phyloP scores from a whole-genome alignment of 2,113 vertebrate genomes.

The Meriones unguiculatus region DNA sequence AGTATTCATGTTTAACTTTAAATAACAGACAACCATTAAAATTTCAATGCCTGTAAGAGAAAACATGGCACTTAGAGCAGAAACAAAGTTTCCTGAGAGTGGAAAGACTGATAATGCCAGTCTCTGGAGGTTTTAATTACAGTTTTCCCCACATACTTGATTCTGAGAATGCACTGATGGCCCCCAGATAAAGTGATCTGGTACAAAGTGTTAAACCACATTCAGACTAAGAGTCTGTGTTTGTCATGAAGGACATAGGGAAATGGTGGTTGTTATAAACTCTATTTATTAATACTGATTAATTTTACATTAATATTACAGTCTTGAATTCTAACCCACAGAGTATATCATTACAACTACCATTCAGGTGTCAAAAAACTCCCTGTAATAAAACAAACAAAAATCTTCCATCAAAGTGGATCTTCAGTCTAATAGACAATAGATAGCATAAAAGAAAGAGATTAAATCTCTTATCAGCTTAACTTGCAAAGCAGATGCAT shows the following conservation, averaged over 20 bases:
- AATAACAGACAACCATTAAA: slow-evolving; percentile 49
- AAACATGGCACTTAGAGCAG: slow-evolving; percentile 42
- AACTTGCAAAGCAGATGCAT: slow-evolving; percentile 80
- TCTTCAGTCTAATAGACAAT: slow-evolving; percentile 80
- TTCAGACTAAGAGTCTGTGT: neutral
- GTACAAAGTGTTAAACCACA: slow-evolving; percentile 30
- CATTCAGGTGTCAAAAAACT: slow-evolving; percentile 63
- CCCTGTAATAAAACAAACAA: slow-evolving; percentile 71
- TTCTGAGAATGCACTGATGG: slow-evolving; percentile 29
- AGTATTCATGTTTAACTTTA: slow-evolving; percentile 46
- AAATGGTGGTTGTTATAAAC: slow-evolving; percentile 59
- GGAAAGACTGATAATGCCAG: neutral
- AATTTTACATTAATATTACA: slow-evolving; percentile 71
- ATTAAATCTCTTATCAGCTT: slow-evolving; percentile 84
- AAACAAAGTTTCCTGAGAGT: neutral
- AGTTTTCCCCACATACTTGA: neutral
- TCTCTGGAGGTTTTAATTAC: slow-evolving; percentile 16
- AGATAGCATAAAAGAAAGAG: slow-evolving; percentile 55
- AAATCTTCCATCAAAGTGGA: slow-evolving; percentile 60
- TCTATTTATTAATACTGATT: slow-evolving; percentile 74
- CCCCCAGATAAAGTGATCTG: slow-evolving; percentile 17
- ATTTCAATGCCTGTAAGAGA: slow-evolving; percentile 34
- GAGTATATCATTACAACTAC: slow-evolving; percentile 69
- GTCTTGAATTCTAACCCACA: slow-evolving; percentile 61
- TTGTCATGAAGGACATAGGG: neutral